Base-by-base conservation (phyloP, 2,888 invertebrate species). In the Torymus auratus region DNA sequence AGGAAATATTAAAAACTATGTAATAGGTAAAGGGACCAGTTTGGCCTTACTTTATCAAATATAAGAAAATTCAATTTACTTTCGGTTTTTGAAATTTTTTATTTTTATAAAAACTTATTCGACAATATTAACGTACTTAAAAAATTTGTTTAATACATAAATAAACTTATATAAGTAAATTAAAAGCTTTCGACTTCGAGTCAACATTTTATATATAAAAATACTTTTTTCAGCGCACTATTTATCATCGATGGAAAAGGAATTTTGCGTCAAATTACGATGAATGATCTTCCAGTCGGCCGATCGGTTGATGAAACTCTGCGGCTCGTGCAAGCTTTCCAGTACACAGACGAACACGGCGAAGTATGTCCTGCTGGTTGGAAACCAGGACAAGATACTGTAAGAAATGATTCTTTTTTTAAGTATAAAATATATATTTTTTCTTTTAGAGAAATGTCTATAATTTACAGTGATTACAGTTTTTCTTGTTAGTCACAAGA, bases 291-390 rank as follows among this genome's bases (percentile, higher is more conserved):
- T 83, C 98, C 98, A 0, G 97, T 97, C 12, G 97, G 97, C 0
- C 93, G 98, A 78, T 97, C 96, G 78, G 98, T 98, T 2, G 98
- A 98, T 91, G 98, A 98, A 92, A 98, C 98, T 1, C 91, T 98
- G 71, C 93, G 98, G 88, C 92, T 98, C 74, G 97, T 98, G 0
- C 98, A 98, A 92, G 98, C 98, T 77, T 98, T 98, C 92, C 97
- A 98, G 90, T 98, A 96, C 87, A 97, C 97, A 0, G 97, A 97
- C 89, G 93, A 94, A 50, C 96, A 97, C 88, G 98, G 98, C 15
- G 98, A 98, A 93, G 98, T 98, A 0, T 98, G 98, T 89, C 98
- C 98, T 23, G 97, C 97, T 85, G 97, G 96, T 56, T 98, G 98
- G 98, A 97, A 96, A 91, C 98, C 98, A 68, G 98, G 98, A 53